phyloP scores from a whole-genome alignment of 1,140 invertebrate species.

The Pemphigus obesinymphae region DNA sequence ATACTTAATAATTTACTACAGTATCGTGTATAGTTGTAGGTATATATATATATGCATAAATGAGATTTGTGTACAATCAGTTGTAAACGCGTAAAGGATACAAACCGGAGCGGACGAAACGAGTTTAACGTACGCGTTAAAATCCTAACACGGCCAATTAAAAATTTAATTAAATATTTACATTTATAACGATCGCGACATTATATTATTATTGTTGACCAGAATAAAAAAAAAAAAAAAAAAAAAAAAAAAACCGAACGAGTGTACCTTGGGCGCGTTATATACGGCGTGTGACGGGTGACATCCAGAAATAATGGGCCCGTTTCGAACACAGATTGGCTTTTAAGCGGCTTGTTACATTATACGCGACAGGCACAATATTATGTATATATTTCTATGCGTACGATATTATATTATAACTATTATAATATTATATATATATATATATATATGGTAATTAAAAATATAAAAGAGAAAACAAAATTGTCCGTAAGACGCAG shows the following conservation, averaged over 20 bases:
- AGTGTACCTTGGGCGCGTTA: neutral
- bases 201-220: neutral
- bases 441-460: too few species aligned
- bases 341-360: constrained; percentile 16
- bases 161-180: constrained; percentile 32
- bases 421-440: neutral
- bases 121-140: constrained; percentile 14
- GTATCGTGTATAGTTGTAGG: too few species aligned
- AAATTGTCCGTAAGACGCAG: too few species aligned
- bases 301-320: constrained; percentile 27
- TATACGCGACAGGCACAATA: neutral
- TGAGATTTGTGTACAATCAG: neutral
- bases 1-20: too few species aligned
- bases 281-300: neutral
- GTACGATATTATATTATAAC: neutral
- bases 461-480: too few species aligned
- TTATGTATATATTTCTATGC: neutral
- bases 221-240: neutral
- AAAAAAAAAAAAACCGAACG: neutral
- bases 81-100: neutral
- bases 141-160: constrained; percentile 21
- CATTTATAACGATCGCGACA: constrained; percentile 18
- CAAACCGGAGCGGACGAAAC: neutral
- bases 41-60: neutral
- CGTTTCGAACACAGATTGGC: constrained; percentile 29